Evolutionary conservation across 2,888 invertebrate genomes (phyloP).

Genomic region (Terebella lapidaria): DNA sequence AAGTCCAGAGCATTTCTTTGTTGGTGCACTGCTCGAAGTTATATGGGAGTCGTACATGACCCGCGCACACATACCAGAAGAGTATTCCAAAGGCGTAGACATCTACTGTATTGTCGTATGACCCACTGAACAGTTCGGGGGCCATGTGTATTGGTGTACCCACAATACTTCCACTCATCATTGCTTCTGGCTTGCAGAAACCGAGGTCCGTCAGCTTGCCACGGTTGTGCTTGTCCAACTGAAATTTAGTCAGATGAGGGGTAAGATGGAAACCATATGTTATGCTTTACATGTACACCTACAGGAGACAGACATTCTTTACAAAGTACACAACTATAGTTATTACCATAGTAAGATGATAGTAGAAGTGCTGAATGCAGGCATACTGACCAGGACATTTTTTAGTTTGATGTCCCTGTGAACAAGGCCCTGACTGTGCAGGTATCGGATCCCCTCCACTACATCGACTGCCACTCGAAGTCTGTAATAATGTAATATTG

Average conservation of each 20-base stretch:
- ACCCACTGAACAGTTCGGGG: slow-evolving; percentile 74
- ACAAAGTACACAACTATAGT: too few species aligned
- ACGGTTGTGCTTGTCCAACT: slow-evolving; percentile 67
- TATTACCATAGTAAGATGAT: too few species aligned
- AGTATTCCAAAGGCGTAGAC: slow-evolving; percentile 85
- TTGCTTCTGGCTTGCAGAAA: slow-evolving; percentile 83
- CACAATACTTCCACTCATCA: slow-evolving; percentile 84
- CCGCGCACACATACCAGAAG: slow-evolving; percentile 86
- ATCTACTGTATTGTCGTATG: slow-evolving; percentile 78
- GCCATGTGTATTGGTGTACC: slow-evolving; percentile 86
- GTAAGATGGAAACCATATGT: neutral
- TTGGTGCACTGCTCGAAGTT: slow-evolving; percentile 78
- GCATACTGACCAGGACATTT: slow-evolving; percentile 71
- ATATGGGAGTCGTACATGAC: slow-evolving; percentile 71
- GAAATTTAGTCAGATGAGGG: slow-evolving; percentile 10
- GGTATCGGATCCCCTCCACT: slow-evolving; percentile 78
- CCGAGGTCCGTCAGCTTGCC: slow-evolving; percentile 83
- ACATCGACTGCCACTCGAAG: slow-evolving; percentile 74
- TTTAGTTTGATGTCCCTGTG: slow-evolving; percentile 86
- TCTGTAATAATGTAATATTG: slow-evolving; percentile 27
- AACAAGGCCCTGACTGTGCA: slow-evolving; percentile 81
- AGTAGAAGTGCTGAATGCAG: neutral
- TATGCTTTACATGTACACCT: neutral
- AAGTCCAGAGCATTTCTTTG: slow-evolving; percentile 80
- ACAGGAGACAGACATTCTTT: too few species aligned